Evolutionary conservation across 2,113 vertebrate genomes (phyloP).

Genomic region (Asarcornis scutulata): DNA sequence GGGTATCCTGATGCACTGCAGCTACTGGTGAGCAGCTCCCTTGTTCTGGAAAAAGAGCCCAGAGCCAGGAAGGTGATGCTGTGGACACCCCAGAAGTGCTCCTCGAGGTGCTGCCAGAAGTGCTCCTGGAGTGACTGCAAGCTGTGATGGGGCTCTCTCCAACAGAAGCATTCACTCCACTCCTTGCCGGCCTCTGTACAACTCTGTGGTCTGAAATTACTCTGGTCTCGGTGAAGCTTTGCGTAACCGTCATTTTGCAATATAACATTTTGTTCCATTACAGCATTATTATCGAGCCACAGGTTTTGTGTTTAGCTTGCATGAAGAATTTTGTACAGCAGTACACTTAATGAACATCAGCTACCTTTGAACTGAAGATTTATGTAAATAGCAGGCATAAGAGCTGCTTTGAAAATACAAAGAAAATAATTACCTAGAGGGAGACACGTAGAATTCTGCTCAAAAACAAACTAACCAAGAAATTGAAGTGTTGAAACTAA

Average conservation of each 20-base stretch:
- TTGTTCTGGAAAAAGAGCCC: background rate
- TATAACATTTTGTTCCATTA: background rate
- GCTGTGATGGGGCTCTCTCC: background rate
- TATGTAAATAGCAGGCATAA: background rate
- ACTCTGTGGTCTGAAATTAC: background rate
- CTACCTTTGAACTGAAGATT: background rate
- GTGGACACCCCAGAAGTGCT: background rate
- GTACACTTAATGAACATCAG: background rate
- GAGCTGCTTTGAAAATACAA: background rate
- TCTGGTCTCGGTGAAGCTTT: background rate
- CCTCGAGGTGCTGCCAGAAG: background rate
- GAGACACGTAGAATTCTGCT: background rate
- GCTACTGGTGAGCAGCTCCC: background rate
- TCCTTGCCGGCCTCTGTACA: background rate
- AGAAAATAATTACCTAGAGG: background rate
- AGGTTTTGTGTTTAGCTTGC: background rate
- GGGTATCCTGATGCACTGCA: background rate
- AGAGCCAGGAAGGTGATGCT: background rate
- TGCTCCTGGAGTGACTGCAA: background rate
- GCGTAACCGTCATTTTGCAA: background rate
- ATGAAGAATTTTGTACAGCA: background rate
- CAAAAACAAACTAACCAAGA: background rate
- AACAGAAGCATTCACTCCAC: background rate
- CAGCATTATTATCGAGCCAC: background rate
- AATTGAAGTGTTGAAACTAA: background rate